Evolutionary conservation across 2,113 vertebrate species (phyloP), one percentile per base, ranked within the genome.

Genomic region (Chelonoidis abingdonii): DNA sequence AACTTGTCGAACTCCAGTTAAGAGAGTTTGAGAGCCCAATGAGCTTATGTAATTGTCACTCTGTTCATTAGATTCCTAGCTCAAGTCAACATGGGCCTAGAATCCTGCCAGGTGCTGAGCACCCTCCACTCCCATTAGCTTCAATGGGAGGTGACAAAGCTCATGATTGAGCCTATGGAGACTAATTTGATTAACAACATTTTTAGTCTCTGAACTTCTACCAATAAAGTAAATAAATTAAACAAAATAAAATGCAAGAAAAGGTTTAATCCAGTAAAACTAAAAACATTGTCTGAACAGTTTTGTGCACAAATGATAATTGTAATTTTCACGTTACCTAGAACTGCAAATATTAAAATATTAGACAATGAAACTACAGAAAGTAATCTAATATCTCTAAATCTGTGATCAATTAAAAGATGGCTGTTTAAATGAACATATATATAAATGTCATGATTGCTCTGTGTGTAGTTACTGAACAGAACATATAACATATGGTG

Each of bases 311-410:
- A 29, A 16, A 4, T 84, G 1, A 59, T 29, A 6, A 27, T 59
- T 88, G 24, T 87, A 86, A 44, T 24, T 92, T 54, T 24, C 11
- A 21, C 35, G 59, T 81, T 10, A 44, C 81, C 69, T 47, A 84
- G 49, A 86, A 86, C 21, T 89, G 25, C 57, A 89, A 84, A 21
- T 84, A 21, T 72, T 72, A n/a, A n/a, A 31, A 4, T 87, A 93
- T 12, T 82, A 83, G 24, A 53, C 38, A 44, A 6, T 29, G 27
- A 31, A 75, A 91, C 0, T 78, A 6, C 41, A 79, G 13, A 57
- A 31, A 59, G 57, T 59, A 31, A 49, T 82, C 7, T 4, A 38
- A 1, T 81, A 2, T 27, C 0, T 87, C 14, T 90, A 80, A 54
- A 52, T 94, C 82, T 75, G 44, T 8, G 89, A 41, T 31, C 4